Conservation (phyloP, 2,888 invertebrate species). For the Plutella xylostella region DNA sequence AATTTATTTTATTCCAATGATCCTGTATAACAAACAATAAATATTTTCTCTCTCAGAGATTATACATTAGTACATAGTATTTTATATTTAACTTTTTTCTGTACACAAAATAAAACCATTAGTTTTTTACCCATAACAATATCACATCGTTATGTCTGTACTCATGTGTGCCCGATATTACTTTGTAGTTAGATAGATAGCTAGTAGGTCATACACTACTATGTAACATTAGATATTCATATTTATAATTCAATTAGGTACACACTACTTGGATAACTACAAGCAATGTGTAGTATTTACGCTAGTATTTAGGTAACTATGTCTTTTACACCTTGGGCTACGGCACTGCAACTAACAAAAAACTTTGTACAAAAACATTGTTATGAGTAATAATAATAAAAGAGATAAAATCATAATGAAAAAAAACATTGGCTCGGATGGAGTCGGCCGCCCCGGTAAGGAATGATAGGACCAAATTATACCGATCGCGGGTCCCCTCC, state of each 20-base stretch:
- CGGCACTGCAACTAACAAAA: neutral
- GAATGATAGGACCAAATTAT: slow-evolving; percentile 75
- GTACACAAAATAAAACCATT: slow-evolving; percentile 62
- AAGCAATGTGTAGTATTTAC: neutral
- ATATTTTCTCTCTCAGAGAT: slow-evolving; percentile 58
- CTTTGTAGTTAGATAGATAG: slow-evolving; percentile 24
- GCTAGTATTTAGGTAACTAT: neutral
- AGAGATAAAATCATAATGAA: slow-evolving; percentile 32
- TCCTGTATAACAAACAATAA: slow-evolving; percentile 59
- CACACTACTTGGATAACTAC: neutral
- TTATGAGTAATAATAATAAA: slow-evolving; percentile 25
- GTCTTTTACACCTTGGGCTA: slow-evolving; percentile 2
- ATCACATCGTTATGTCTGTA: slow-evolving; percentile 63
- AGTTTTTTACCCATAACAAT: slow-evolving; percentile 52
- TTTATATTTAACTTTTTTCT: slow-evolving; percentile 36
- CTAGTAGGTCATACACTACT: neutral
- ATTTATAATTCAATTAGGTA: too few species aligned
- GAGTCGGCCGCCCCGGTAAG: slow-evolving; percentile 62
- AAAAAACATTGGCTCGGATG: slow-evolving; percentile 29
- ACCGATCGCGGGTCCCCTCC: slow-evolving; percentile 60
- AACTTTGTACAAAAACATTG: slow-evolving; percentile 18
- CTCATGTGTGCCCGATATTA: slow-evolving; percentile 35
- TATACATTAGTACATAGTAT: slow-evolving; percentile 35
- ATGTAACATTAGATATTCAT: too few species aligned
- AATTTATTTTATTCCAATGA: slow-evolving; percentile 51